Base-by-base conservation (phyloP, 1,140 invertebrate species). In the Bombus ignitus region DNA sequence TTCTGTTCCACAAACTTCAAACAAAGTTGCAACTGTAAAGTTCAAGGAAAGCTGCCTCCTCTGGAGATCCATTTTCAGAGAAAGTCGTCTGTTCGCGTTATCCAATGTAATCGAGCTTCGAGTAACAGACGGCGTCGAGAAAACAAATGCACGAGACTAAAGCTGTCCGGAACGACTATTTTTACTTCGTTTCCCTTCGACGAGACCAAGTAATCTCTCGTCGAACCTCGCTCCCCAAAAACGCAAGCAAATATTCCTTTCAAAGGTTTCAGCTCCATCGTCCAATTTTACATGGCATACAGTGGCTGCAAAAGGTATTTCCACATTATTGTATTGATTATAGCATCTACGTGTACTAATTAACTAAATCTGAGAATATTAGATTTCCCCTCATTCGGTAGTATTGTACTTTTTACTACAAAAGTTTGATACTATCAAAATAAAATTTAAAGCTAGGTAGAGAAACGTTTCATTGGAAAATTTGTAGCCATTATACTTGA, bases 141-240 rank as follows among this genome's bases (percentile, higher is more conserved):
- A 73, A 81, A 81, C 71, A 81, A 81, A 81, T 44, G n/a, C 39
- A 44, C 37, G 37, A n/a, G 66, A 22, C n/a, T 32, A 18, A 42
- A 35, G 37, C 35, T 35, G 47, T 44, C 37, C 32, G 12, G 37
- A 71, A 12, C 28, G 39, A 9, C 80, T 81, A 81, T 81, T 81
- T 81, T 81, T 81, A 81, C 80, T 25, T n/a, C 53, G 80, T 59
- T 81, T 62, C 70, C 80, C 70, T 81, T 62, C 80, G 32, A 79
- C 42, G 37, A 22, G 15, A 39, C 37, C 44, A 12, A 37, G 53
- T 68, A 22, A 72, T 81, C 35, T 57, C 47, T 47, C 37, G 76
- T 28, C 12, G 22, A n/a, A 37, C 25, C 28, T 39, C 39, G 39
- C 71, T 13, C n/a, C 12, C 25, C 37, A 37, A 39, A 39, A 22